Conservation (phyloP, 1,140 invertebrate species). For the Ruditapes philippinarum region DNA sequence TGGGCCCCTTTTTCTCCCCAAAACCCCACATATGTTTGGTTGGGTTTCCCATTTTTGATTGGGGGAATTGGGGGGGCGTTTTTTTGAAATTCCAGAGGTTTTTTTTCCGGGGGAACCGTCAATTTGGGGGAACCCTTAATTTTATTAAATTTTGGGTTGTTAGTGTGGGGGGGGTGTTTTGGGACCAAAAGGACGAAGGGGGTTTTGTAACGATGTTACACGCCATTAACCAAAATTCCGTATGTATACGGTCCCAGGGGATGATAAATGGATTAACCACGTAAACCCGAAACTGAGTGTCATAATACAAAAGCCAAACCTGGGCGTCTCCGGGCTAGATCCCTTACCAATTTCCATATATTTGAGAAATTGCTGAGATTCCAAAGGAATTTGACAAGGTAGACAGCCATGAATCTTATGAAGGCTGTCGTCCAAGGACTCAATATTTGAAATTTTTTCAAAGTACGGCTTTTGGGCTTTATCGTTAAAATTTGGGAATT, state of each 20-base stretch:
- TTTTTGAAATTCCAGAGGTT: neutral
- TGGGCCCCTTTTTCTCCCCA: neutral
- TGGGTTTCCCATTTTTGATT: neutral
- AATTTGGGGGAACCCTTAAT: too few species aligned
- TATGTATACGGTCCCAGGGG: too few species aligned
- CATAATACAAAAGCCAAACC: slow-evolving; percentile 31
- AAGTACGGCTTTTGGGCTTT: neutral
- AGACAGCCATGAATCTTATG: neutral
- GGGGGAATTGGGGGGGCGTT: neutral
- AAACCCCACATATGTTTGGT: neutral
- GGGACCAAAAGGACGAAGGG: neutral
- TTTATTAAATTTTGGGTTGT: neutral
- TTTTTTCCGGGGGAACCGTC: neutral
- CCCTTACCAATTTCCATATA: slow-evolving; percentile 41
- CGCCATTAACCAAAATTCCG: too few species aligned
- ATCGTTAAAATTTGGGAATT: slow-evolving; percentile 3
- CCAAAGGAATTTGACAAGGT: slow-evolving; percentile 18
- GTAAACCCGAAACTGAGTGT: slow-evolving; percentile 24
- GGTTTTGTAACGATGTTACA: neutral
- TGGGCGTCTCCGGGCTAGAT: slow-evolving; percentile 1
- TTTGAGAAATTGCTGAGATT: slow-evolving; percentile 14
- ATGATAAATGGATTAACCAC: neutral
- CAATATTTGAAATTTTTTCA: too few species aligned
- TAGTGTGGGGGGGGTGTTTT: too few species aligned
- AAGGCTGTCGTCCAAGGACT: too few species aligned